Base-by-base conservation (phyloP, 2,113 vertebrate genomes). In the Bufo gargarizans region DNA sequence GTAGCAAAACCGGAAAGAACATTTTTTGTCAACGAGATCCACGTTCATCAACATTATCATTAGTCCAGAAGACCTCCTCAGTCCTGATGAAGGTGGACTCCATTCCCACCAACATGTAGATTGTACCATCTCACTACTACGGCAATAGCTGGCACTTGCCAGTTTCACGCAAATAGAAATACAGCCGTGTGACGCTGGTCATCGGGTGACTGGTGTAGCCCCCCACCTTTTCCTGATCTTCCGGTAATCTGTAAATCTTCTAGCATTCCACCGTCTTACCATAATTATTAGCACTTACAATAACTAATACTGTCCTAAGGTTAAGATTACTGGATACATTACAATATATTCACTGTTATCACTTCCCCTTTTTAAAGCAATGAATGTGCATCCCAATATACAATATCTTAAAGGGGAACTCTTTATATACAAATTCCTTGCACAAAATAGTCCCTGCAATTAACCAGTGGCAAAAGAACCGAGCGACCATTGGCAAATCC, bases 1-100 rank as follows among this genome's bases (percentile, higher is more conserved):
- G 4, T 17, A 61, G 6, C 17, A 13, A 67, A 22, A 67, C 8
- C n/a, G 20, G 16, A 9, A 67, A 67, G 20, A 67, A 67, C 3
- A 22, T 22, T 77, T 19, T 47, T 11, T 50, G 43, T 45, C 3
- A 8, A 49, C 7, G 3, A 55, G 50, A 14, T 55, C 77, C 50
- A 56, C 11, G 9, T 20, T 19, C 43, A 53, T 45, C 76, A 11
- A 13, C 19, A 50, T 53, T n/a, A 78, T 56, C 77, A 78, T 78
- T 33, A 55, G 50, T 78, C 77, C 11, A 22, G 50, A 55, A 33
- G 50, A 22, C 77, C 77, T 78, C 77, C 19, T 78, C 17, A 10
- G 53, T 55, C 49, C 49, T 56, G 77, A 78, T 78, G 77, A 78
- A 78, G 77, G 33, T 78, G 16, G 72, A 76, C 74, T 53, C 17